A percentile compares a stretch with the other conserved stretches of the same genome.
Conservation (phyloP, 2,888 invertebrate species). For the Lacanobia oleracea region DNA sequence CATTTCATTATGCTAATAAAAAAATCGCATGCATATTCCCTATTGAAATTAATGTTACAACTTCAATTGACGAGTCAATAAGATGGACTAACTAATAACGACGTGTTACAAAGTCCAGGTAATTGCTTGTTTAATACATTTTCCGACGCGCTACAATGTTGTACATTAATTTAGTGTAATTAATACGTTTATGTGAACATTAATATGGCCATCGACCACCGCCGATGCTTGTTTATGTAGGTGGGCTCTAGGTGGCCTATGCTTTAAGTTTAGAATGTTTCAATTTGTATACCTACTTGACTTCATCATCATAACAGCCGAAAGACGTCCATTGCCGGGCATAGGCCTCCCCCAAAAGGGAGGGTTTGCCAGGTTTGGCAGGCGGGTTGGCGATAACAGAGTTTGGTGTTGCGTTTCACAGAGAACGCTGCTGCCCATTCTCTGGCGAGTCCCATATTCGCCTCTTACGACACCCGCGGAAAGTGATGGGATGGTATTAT, state of each 20-base stretch:
- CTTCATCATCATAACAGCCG: too few relatives aligned
- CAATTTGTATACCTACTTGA: background rate
- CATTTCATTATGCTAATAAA: too few relatives aligned
- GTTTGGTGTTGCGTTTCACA: too few relatives aligned
- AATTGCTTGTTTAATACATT: constrained; percentile 39
- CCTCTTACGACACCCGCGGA: too few relatives aligned
- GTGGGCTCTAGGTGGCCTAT: background rate
- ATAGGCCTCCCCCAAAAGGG: too few relatives aligned
- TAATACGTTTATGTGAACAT: constrained; percentile 42
- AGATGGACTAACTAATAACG: constrained; percentile 11
- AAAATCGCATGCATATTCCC: too few relatives aligned
- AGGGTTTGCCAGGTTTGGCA: too few relatives aligned
- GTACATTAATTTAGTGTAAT: constrained; percentile 34
- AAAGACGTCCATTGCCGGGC: too few relatives aligned
- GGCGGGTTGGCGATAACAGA: too few relatives aligned
- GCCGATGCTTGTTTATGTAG: constrained; percentile 23
- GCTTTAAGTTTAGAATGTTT: background rate
- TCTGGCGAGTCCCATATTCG: too few relatives aligned
- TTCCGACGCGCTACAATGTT: constrained; percentile 33
- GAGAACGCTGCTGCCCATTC: too few relatives aligned
- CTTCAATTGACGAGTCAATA: background rate
- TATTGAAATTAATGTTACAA: background rate
- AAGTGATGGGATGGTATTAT: too few relatives aligned
- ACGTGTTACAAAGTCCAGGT: constrained; percentile 33
- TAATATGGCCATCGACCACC: constrained; percentile 18